phyloP scores from a whole-genome alignment of 1,140 invertebrate species.

The Phymastichus coffea region DNA sequence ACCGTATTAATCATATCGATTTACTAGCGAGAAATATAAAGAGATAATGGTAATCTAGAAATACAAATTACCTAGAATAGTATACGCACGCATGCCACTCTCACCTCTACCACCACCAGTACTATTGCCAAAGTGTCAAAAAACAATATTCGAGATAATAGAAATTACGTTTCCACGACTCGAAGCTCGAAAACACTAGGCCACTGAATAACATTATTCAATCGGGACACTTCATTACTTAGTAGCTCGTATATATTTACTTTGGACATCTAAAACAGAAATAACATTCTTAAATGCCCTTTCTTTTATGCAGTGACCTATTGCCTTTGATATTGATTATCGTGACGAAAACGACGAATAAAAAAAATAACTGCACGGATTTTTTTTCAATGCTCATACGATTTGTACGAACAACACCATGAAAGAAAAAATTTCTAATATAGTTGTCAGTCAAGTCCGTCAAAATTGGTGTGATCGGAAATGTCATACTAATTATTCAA shows the following conservation, averaged over 20 bases:
- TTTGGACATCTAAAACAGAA: too few relatives aligned
- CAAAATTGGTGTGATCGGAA: neutral
- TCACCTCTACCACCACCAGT: constrained; percentile 47
- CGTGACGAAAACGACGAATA: too few relatives aligned
- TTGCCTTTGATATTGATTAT: too few relatives aligned
- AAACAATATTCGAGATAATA: constrained; percentile 1
- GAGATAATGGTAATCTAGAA: constrained; percentile 4
- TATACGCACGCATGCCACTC: constrained; percentile 42
- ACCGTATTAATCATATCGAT: constrained; percentile 25
- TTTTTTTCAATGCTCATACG: too few relatives aligned
- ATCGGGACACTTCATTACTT: too few relatives aligned
- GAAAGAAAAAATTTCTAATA: constrained; percentile 30
- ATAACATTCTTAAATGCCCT: too few relatives aligned
- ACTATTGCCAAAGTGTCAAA: constrained; percentile 10
- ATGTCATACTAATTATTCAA: constrained; percentile 13
- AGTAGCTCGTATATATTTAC: too few relatives aligned
- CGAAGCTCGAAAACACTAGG: constrained; percentile 20
- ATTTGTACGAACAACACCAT: constrained; percentile 24
- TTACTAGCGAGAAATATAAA: constrained; percentile 23
- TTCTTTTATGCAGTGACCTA: too few relatives aligned
- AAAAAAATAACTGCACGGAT: too few relatives aligned
- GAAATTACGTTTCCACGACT: neutral
- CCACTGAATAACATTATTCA: neutral
- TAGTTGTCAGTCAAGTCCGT: neutral
- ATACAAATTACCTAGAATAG: constrained; percentile 29